Evolutionary conservation across 64 coral and sea anemone species (phyloP), one percentile per base, ranked within the genome.

Genomic region (Montipora sp.): DNA sequence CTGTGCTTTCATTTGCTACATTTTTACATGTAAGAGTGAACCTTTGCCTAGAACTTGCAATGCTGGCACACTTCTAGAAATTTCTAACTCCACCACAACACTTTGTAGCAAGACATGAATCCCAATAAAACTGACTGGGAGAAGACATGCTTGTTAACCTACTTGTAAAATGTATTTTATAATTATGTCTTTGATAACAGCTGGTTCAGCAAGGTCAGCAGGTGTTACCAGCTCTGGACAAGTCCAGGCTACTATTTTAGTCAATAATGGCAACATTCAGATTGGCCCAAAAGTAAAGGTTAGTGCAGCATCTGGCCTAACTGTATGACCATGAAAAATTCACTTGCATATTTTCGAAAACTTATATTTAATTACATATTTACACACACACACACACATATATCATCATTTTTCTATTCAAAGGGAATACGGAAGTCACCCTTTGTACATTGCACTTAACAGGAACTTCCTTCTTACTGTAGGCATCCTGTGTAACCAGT

Each of bases 271-370:
- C 16, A 21, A 20, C 72, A 74, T 74, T 20, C 72, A 74, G 72
- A 74, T 74, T 43, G 72, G 72, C 72, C 72, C 72, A 43, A 74
- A 74, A 74, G 72, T 74, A 74, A 74, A 74, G 72, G 71, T 74
- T 27, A 74, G 72, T 22, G 72, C 7, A 74, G 72, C 72, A 74
- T 74, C 72, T 74, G 20, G 72, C 72, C 72, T 74, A 70, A 2
- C 27, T 27, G 27, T 27, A 57, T 57, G 53, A 57, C 53, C 53
- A 57, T 57, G 7, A 57, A 57, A 57, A 57, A 57, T 57, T 57
- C 53, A 57, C 53, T 57, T 57, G 53, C 53, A 57, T 57, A 57
- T 57, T 57, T 1, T 36, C n/a, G 53, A 57, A 57, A 57, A 57
- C 1, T 57, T 57, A 57, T 57, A 4, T 57, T 74, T 7, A 21